Evolutionary conservation across 2,888 invertebrate genomes (phyloP), one percentile per base, ranked within the genome.

Genomic region (Rambutsinella grinnellia): DNA sequence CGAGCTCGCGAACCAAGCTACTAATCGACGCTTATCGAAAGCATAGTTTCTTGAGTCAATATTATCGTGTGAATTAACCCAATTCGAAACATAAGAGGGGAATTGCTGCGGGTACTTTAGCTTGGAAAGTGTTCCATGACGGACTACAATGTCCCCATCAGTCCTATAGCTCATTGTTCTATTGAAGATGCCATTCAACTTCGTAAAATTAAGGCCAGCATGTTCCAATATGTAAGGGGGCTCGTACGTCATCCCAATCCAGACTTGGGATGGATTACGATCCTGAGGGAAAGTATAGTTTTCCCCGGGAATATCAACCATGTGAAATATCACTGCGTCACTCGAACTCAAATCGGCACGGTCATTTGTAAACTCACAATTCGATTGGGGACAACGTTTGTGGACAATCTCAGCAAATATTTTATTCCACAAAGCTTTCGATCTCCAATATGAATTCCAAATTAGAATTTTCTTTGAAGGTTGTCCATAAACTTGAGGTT

Each of bases 241-340:
- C 86, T 93, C 93, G 81, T 93, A 93, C 0, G 89, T 91, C 68
- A 92, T 85, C 82, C 92, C 92, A 54, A 93, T 89, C 93, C 93
- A 93, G 79, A 90, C 89, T 85, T 93, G 93, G 2, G 85, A 78
- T 0, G 82, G 84, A 1, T 86, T 86, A 61, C 88, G 86, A 0
- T 21, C 66, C 21, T 8, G 6, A 2, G 92, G 92, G 49, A 92
- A 85, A 44, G 90, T 89, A 0, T 88, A 80, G 0, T 88, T 84
- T 15, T 86, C 85, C 53, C 85, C 85, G 15, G 87, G 88, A 26
- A 88, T 84, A 77, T 91, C 83, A 23, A 81, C 90, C 51, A 91
- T 84, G 83, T 91, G 91, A 83, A 91, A 88, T 17, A 91, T 83
- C 0, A 93, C 91, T 1, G 92, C 91, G 84, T 93, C 92, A 74